A percentile compares a stretch with the other conserved stretches of the same genome.
Conservation (phyloP, 2,888 invertebrate species). For the Tetragnatha montana region DNA sequence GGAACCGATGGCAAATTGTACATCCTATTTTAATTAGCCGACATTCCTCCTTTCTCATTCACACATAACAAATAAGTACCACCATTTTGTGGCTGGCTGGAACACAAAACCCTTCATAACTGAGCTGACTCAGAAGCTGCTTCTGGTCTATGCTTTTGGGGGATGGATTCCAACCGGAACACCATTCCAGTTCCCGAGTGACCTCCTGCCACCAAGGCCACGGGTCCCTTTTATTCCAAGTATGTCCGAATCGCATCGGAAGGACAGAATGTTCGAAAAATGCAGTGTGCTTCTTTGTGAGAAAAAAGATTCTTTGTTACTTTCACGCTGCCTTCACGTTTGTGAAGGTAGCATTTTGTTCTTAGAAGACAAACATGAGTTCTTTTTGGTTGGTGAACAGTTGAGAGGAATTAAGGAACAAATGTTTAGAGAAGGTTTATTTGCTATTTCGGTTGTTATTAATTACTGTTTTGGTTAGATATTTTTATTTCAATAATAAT, state of each 20-base stretch:
- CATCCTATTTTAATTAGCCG: neutral
- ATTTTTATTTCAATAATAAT: too few relatives aligned
- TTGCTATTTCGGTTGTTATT: too few relatives aligned
- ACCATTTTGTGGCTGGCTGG: neutral
- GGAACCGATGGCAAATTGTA: neutral
- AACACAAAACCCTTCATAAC: neutral
- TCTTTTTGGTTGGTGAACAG: conserved; percentile 12
- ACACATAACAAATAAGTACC: neutral
- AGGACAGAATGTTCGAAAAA: conserved; percentile 11
- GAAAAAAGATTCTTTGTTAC: conserved; percentile 1
- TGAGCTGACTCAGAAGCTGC: neutral
- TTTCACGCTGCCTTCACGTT: neutral
- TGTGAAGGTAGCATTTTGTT: neutral
- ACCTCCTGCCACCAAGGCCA: conserved; percentile 14
- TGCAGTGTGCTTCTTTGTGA: neutral
- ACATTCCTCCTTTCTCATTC: neutral
- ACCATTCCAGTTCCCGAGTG: conserved; percentile 18
- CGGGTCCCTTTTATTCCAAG: conserved; percentile 2
- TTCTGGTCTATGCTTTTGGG: neutral
- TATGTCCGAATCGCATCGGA: conserved; percentile 8
- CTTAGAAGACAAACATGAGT: conserved; percentile 2
- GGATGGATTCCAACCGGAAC: conserved; percentile 2
- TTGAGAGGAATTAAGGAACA: too few relatives aligned
- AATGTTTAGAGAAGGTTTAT: too few relatives aligned
- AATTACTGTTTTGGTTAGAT: too few relatives aligned